These are phyloP conservation scores for Eumeta japonica DNA, from an alignment of 1,140 invertebrate genomes.

Conservation along the genomic window DNA sequence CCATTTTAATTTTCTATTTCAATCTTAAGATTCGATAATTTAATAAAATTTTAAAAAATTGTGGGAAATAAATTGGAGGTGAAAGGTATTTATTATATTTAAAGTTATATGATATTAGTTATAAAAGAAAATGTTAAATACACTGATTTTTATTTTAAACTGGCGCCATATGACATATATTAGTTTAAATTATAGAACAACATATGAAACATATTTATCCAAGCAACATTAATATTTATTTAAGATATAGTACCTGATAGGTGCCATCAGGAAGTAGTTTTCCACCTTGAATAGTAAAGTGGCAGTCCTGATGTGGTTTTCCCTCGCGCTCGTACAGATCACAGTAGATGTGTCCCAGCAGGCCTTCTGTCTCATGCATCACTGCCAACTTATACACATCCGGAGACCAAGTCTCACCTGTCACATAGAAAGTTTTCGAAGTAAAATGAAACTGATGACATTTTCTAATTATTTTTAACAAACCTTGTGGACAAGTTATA, in stretches of 20 bases:
- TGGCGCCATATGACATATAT: too few species aligned
- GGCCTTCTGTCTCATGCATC: conserved; percentile 71
- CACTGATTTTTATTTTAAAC: too few species aligned
- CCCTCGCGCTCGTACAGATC: conserved; percentile 89
- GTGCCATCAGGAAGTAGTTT: conserved; percentile 74
- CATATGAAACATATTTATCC: too few species aligned
- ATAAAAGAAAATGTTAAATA: too few species aligned
- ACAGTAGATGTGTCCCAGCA: conserved; percentile 95
- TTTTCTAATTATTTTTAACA: too few species aligned
- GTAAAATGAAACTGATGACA: neutral
- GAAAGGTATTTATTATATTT: too few species aligned
- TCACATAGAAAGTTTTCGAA: conserved; percentile 6
- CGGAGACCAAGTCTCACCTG: conserved; percentile 80
- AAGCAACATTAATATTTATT: conserved; percentile 6
- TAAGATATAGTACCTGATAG: conserved; percentile 67
- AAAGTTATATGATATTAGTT: too few species aligned
- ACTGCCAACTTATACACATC: conserved; percentile 90
- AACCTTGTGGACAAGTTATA: too few species aligned
- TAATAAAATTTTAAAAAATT: neutral
- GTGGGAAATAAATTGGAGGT: neutral
- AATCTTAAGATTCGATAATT: neutral
- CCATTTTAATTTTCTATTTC: conserved; percentile 1
- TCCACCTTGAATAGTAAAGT: conserved; percentile 96
- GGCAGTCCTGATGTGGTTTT: conserved; percentile 96
- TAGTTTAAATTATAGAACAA: too few species aligned